Conservation (phyloP, 2,797 vertebrate species). For the Lutjanus argentimaculatus region DNA sequence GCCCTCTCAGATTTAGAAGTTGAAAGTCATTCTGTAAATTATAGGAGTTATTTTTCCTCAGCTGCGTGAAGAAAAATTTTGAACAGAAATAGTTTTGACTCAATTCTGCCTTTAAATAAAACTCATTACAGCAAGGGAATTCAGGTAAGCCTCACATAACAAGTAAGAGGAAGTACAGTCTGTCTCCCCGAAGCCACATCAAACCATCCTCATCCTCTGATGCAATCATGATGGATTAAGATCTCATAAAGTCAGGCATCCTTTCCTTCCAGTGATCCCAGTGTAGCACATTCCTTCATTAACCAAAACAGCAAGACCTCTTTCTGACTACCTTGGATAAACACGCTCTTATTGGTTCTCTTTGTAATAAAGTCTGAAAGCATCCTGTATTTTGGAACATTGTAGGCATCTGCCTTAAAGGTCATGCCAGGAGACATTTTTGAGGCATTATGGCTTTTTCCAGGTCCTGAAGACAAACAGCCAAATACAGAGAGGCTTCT, state of each 20-base stretch:
- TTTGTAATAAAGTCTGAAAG: constrained; percentile 38
- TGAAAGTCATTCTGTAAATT: not conserved
- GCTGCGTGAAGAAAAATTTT: not conserved
- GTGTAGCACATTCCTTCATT: constrained; percentile 51
- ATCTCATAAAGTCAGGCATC: constrained; percentile 56
- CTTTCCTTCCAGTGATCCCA: constrained; percentile 34
- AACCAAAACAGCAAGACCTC: constrained; percentile 32
- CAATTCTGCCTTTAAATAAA: constrained; percentile 38
- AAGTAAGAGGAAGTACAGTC: constrained; percentile 49
- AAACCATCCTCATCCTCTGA: constrained; percentile 48
- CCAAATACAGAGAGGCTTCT: not conserved
- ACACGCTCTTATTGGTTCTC: constrained; percentile 30
- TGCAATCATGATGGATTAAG: constrained; percentile 44
- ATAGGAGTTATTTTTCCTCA: constrained; percentile 1
- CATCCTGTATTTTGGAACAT: constrained; percentile 32
- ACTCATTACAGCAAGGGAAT: constrained; percentile 22
- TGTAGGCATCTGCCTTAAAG: not conserved
- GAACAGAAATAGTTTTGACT: constrained; percentile 9
- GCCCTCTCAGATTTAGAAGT: constrained; percentile 11
- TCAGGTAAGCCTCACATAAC: constrained; percentile 37
- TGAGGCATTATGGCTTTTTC: constrained; percentile 4
- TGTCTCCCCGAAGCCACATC: constrained; percentile 61
- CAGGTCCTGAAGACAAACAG: not conserved
- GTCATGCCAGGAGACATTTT: constrained; percentile 24
- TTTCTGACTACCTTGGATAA: constrained; percentile 13